These are phyloP conservation scores for Lethenteron reissneri DNA, from an alignment of 2,113 vertebrate species.

Conservation along the genomic window DNA sequence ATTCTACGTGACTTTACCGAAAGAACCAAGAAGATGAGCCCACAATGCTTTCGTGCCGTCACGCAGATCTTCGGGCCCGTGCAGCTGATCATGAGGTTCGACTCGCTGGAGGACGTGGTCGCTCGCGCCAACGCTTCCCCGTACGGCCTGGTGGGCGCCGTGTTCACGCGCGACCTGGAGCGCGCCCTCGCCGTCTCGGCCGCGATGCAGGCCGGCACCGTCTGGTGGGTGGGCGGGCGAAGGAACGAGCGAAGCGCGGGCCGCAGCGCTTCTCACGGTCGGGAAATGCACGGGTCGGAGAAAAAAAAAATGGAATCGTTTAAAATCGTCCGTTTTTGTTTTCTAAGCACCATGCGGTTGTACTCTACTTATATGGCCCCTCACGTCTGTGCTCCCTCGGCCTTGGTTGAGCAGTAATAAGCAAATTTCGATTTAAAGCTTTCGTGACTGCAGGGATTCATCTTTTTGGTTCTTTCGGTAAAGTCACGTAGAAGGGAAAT, in stretches of 20 bases:
- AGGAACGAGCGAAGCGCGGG: too few species aligned
- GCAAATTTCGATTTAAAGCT: too few species aligned
- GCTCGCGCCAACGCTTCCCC: conserved; percentile 84
- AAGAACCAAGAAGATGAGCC: too few species aligned
- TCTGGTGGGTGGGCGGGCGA: conserved; percentile 42
- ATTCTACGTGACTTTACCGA: too few species aligned
- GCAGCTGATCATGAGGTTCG: conserved; percentile 91
- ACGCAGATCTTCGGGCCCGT: conserved; percentile 91
- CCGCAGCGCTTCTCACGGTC: too few species aligned
- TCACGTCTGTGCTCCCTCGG: not conserved
- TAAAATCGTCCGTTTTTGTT: conserved; percentile 23
- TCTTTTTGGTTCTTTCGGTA: too few species aligned
- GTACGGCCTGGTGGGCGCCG: conserved; percentile 69
- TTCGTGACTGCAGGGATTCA: too few species aligned
- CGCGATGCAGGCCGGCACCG: conserved; percentile 84
- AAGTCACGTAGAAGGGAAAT: too few species aligned
- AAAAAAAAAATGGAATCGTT: conserved; percentile 9
- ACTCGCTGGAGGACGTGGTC: conserved; percentile 85
- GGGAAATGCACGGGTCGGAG: not conserved
- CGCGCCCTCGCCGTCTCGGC: conserved; percentile 78
- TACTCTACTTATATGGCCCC: not conserved
- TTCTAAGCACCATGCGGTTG: conserved; percentile 11
- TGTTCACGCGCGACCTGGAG: conserved; percentile 87
- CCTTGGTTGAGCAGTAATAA: not conserved
- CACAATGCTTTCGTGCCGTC: too few species aligned